Evolutionary conservation across 2,797 vertebrate species (phyloP), one percentile per base, ranked within the genome.

Genomic region (Prunella strophiata): DNA sequence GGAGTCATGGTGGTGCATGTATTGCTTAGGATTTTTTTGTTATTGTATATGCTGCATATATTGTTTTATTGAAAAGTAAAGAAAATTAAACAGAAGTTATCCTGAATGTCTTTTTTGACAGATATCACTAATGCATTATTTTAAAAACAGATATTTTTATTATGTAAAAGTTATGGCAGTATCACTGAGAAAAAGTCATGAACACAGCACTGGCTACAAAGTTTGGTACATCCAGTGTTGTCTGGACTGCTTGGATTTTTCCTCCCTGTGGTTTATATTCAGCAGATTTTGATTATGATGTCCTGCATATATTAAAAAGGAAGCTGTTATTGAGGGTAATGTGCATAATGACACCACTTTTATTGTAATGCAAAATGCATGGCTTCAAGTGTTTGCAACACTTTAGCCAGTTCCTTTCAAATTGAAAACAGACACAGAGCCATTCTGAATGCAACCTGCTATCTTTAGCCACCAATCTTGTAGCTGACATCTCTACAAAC

Each of bases 341-440:
- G 80, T 95, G 76, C 89, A 91, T 96, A 94, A 96, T 91, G 82
- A 96, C 83, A 88, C 77, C 70, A 78, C 89, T 95, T 96, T 97
- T 96, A 97, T 97, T 98, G 95, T 95, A 93, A 98, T 97, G 96
- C 95, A 97, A 96, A 97, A 96, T 91, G 85, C 94, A 96, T 85
- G 95, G 94, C 94, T 97, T 97, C 84, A 84, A 98, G 96, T 97
- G 95, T 96, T 97, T 97, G 95, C 95, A 95, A 94, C 94, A 92
- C 92, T 98, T 96, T 84, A 96, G 94, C 92, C 84, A 90, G 91
- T 93, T 96, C 92, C 89, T 97, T 98, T 97, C 96, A 97, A 96
- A 96, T 59, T 96, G 96, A 97, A 98, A 97, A 97, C 71, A 97
- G 96, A 96, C 96, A 92, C 85, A 96, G 95, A 96, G 93, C 88